Percentiles rank a stretch among this genome's conserved stretches.
Conservation (phyloP, 2,888 invertebrate genomes). For the Drosophila anomalipes region DNA sequence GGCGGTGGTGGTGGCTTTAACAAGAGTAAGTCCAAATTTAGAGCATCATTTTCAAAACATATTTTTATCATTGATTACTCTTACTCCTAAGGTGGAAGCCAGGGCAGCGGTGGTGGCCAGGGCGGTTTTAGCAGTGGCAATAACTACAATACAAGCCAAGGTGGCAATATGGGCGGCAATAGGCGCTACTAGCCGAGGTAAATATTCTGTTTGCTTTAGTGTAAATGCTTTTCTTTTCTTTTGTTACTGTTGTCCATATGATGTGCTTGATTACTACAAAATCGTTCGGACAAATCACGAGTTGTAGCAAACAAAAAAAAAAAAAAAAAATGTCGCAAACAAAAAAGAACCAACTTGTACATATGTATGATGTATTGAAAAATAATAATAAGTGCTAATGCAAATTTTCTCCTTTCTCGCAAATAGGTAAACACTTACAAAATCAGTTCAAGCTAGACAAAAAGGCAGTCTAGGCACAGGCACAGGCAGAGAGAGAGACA, state of each 20-base stretch:
- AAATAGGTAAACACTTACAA: constrained; percentile 83
- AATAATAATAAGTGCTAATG: constrained; percentile 64
- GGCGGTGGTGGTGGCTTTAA: constrained; percentile 75
- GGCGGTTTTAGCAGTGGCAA: constrained; percentile 75
- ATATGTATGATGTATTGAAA: constrained; percentile 18
- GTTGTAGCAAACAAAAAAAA: constrained; percentile 21
- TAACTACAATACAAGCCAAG: constrained; percentile 79
- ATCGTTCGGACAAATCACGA: constrained; percentile 35
- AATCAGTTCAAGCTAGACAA: constrained; percentile 80
- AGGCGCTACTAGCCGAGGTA: constrained; percentile 82
- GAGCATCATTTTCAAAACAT: no score
- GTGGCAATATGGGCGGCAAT: constrained; percentile 82
- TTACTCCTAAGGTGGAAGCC: constrained; percentile 66
- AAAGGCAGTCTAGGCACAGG: constrained; percentile 74
- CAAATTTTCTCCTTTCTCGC: constrained; percentile 82
- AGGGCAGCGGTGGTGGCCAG: constrained; percentile 63
- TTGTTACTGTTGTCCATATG: constrained; percentile 12
- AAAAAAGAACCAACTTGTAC: constrained; percentile 36
- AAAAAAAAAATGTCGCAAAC: constrained; percentile 9
- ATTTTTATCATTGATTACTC: background rate
- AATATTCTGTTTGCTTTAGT: constrained; percentile 38
- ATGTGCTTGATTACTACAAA: constrained; percentile 26
- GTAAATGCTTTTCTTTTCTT: background rate
- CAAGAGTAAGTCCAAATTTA: constrained; percentile 63
- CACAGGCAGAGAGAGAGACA: constrained; percentile 62